Conservation (phyloP, 2,113 vertebrate genomes). For the Ascaphus truei region DNA sequence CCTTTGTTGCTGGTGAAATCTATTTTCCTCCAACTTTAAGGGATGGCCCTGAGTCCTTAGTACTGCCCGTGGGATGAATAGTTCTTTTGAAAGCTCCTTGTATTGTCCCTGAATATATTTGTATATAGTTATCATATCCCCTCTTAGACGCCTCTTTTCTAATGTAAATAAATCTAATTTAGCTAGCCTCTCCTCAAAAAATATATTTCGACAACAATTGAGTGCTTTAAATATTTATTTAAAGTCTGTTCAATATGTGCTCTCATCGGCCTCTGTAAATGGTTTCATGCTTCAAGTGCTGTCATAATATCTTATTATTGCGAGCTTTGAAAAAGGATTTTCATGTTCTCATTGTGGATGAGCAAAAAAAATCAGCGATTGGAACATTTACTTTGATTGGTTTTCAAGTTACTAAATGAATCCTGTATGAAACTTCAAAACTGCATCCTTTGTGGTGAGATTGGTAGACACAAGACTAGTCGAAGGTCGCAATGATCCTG, state of each 20-base stretch:
- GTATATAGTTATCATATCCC: too few relatives aligned
- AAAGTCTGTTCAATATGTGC: conserved; percentile 20
- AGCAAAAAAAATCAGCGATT: conserved; percentile 77
- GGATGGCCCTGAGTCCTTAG: too few relatives aligned
- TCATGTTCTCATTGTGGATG: conserved; percentile 76
- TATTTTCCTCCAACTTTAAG: too few relatives aligned
- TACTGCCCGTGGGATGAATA: too few relatives aligned
- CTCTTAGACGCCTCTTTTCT: too few relatives aligned
- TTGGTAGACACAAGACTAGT: neutral
- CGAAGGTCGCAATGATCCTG: conserved; percentile 10
- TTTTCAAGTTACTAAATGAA: conserved; percentile 82
- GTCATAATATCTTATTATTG: conserved; percentile 85
- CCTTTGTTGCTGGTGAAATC: too few relatives aligned
- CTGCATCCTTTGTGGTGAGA: neutral
- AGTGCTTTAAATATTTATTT: neutral
- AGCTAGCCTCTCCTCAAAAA: too few relatives aligned
- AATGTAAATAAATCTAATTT: too few relatives aligned
- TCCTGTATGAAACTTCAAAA: conserved; percentile 65
- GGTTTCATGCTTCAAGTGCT: conserved; percentile 78
- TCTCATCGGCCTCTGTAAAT: conserved; percentile 63
- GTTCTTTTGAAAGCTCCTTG: too few relatives aligned
- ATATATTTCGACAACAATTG: too few relatives aligned
- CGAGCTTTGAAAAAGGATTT: conserved; percentile 77
- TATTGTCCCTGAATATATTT: too few relatives aligned
- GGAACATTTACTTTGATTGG: conserved; percentile 90